These are phyloP conservation scores for Spondyliosoma cantharus DNA, from an alignment of 2,797 vertebrate species.

Conservation along the genomic window DNA sequence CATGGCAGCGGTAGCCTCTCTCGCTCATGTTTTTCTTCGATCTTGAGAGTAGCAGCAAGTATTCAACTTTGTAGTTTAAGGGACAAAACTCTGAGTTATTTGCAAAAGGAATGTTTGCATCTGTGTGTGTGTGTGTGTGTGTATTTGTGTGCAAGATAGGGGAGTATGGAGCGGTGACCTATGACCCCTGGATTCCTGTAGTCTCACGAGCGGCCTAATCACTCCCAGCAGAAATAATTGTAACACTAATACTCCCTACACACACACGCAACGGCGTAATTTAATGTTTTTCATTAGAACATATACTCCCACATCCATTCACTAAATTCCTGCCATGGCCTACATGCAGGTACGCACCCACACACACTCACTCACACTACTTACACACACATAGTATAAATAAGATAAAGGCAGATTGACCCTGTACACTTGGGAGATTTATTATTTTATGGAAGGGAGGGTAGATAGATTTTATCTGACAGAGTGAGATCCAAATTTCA, in stretches of 20 bases:
- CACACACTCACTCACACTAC: constrained; percentile 5
- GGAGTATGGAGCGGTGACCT: constrained; percentile 62
- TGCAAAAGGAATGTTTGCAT: constrained; percentile 55
- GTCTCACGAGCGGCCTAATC: constrained; percentile 72
- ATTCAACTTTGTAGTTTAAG: constrained; percentile 53
- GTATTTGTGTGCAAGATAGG: constrained; percentile 9
- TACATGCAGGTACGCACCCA: not conserved
- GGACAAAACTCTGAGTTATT: constrained; percentile 59
- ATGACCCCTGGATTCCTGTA: constrained; percentile 72
- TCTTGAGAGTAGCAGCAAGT: constrained; percentile 48
- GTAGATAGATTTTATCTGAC: constrained; percentile 21
- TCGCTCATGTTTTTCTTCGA: constrained; percentile 65
- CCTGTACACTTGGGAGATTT: constrained; percentile 34
- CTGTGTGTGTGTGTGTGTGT: constrained; percentile 29
- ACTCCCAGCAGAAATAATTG: constrained; percentile 80
- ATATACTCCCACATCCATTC: constrained; percentile 54
- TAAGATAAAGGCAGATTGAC: constrained; percentile 42
- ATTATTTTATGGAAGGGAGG: constrained; percentile 23
- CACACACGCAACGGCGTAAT: constrained; percentile 31
- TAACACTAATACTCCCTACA: constrained; percentile 59
- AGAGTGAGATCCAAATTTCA: constrained; percentile 22
- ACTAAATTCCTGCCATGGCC: constrained; percentile 46
- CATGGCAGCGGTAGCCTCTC: constrained; percentile 79
- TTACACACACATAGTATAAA: constrained; percentile 24
- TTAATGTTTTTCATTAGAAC: constrained; percentile 59